Evolutionary conservation across 1,140 invertebrate species (phyloP), one percentile per base, ranked within the genome.

Genomic region (Helicorthomorpha holstii): DNA sequence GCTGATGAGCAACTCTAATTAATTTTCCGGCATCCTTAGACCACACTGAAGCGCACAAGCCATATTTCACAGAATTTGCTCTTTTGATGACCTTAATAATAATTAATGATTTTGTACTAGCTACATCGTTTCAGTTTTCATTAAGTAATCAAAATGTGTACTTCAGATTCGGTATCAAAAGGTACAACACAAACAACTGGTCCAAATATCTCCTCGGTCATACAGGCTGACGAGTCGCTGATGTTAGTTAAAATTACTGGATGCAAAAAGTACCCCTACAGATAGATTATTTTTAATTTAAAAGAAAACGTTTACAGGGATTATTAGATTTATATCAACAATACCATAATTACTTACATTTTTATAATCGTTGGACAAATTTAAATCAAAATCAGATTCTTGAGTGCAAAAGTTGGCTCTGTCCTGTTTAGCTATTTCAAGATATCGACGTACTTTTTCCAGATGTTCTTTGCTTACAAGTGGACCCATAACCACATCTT

Each of bases 131-230:
- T 43, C 19, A 16, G 3, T 24, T n/a, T 2, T 27, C 23, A 26
- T 48, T 27, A 41, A 16, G 26, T 24, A 19, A 38, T 25, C 1
- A 2, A 52, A 1, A 2, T 14, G 16, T 23, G 25, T 57, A 52
- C 47, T 53, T 75, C 73, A 24, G 69, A 62, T 56, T 70, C 68
- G n/a, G 62, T 66, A 27, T 71, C 63, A 62, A 79, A 78, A 16
- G 70, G 66, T 0, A 66, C 60, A 43, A 78, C 56, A 58, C 71
- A 75, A 16, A 71, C 72, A 2, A 78, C 73, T 0, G 76, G 76
- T 0, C 76, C 76, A 62, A 78, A 78, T 25, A 79, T 77, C 60
- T 78, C 76, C 54, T 79, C 76, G 44, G 66, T 65, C 68, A 77
- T 74, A 38, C 69, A 64, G n/a, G 63, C 58, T 4, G 66, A 66